A percentile compares a stretch with the other conserved stretches of the same genome.
Evolutionary conservation across 2,797 vertebrate genomes (phyloP).

Genomic region (Hyperoplus lanceolatus): DNA sequence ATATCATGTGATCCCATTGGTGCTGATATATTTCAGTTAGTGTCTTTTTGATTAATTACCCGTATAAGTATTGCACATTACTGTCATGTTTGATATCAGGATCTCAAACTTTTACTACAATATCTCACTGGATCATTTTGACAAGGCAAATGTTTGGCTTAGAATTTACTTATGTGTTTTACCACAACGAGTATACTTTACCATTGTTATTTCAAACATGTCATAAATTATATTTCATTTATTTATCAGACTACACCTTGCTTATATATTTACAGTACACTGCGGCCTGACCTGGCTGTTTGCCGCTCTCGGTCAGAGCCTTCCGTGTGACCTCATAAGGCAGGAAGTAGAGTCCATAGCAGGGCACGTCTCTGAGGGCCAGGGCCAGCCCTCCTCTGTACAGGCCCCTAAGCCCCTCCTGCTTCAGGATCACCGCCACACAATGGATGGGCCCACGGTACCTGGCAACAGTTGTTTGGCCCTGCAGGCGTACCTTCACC

Average conservation of each 20-base stretch:
- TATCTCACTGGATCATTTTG: background rate
- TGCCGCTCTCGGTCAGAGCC: slow-evolving; percentile 74
- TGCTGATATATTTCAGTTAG: too few relatives aligned
- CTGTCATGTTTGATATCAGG: too few relatives aligned
- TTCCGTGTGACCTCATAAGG: slow-evolving; percentile 84
- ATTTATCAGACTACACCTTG: background rate
- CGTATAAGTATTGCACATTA: too few relatives aligned
- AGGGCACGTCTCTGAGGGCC: slow-evolving; percentile 86
- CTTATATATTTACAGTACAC: background rate
- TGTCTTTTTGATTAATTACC: too few relatives aligned
- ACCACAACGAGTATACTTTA: background rate
- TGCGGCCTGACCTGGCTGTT: slow-evolving; percentile 79
- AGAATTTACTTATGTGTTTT: background rate
- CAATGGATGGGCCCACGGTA: slow-evolving; percentile 87
- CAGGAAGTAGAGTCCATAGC: slow-evolving; percentile 87
- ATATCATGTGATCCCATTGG: too few relatives aligned
- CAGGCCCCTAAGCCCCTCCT: slow-evolving; percentile 85
- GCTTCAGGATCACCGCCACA: slow-evolving; percentile 77
- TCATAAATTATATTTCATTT: background rate
- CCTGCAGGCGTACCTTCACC: slow-evolving; percentile 92
- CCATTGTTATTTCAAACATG: background rate
- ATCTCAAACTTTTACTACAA: background rate
- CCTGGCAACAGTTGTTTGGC: slow-evolving; percentile 71
- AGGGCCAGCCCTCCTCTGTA: slow-evolving; percentile 86
- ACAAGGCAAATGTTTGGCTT: background rate